Evolutionary conservation across 2,888 invertebrate genomes (phyloP).

Genomic region (Drosophila fulvimacula): DNA sequence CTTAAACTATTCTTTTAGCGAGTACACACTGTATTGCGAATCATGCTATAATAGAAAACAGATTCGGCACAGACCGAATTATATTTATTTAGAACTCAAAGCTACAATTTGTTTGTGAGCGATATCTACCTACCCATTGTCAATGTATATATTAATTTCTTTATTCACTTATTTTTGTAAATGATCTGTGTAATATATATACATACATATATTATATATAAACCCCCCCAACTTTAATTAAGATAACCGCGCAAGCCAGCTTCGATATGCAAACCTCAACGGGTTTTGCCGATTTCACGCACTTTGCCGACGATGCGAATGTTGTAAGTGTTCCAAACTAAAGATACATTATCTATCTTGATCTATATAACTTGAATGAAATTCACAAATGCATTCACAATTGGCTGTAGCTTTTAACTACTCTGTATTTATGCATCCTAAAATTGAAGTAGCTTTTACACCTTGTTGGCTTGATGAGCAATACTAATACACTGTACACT

Average conservation of each 20-base stretch:
- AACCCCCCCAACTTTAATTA: constrained; percentile 43
- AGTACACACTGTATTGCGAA: constrained; percentile 1
- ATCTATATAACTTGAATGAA: constrained; percentile 18
- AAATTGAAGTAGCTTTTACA: constrained; percentile 46
- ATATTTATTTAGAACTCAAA: constrained; percentile 17
- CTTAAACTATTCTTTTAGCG: background rate
- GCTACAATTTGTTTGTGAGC: constrained; percentile 6
- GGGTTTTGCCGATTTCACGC: constrained; percentile 89
- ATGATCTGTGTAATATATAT: constrained; percentile 44
- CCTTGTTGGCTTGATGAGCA: background rate
- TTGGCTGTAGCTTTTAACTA: constrained; percentile 50
- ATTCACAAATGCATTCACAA: constrained; percentile 45
- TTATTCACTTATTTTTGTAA: constrained; percentile 33
- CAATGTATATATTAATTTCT: background rate
- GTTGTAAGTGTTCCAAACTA: constrained; percentile 70
- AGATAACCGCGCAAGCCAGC: constrained; percentile 84
- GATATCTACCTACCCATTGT: constrained; percentile 4
- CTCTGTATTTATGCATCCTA: constrained; percentile 43
- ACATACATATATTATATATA: background rate
- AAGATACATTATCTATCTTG: constrained; percentile 38
- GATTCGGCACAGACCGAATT: constrained; percentile 31
- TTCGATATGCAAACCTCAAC: constrained; percentile 84
- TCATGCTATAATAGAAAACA: background rate
- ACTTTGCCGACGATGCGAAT: constrained; percentile 85
- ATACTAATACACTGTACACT: constrained; percentile 20